Conservation (phyloP, 2,113 vertebrate genomes). For the Seriola aureovittata region DNA sequence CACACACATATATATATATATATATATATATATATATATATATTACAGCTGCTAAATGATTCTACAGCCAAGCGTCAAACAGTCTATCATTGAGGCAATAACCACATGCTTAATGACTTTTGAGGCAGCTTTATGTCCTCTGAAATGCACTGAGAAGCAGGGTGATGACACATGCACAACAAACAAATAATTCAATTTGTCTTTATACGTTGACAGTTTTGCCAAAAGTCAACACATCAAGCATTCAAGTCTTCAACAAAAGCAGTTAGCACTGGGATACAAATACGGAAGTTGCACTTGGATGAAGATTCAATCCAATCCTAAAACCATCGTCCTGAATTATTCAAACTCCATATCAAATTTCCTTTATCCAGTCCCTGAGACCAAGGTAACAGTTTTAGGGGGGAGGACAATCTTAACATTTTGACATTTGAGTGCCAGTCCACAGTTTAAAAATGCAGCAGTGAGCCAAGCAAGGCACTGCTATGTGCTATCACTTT, state of each 20-base stretch:
- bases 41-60: background rate
- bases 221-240: background rate
- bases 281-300: slow-evolving; percentile 32
- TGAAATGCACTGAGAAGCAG: background rate
- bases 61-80: background rate
- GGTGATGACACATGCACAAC: background rate
- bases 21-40: too few relatives aligned
- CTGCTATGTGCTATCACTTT: slow-evolving; percentile 77
- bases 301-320: slow-evolving; percentile 42
- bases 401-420: slow-evolving; percentile 58
- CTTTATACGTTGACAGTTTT: background rate
- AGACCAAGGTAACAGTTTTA: slow-evolving; percentile 51
- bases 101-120: background rate
- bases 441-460: slow-evolving; percentile 81
- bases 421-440: slow-evolving; percentile 73
- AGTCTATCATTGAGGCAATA: slow-evolving; percentile 5
- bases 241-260: background rate
- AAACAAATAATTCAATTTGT: background rate
- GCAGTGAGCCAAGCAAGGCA: slow-evolving; percentile 61
- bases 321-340: slow-evolving; percentile 54
- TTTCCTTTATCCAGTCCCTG: slow-evolving; percentile 54
- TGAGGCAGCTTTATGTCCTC: background rate
- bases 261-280: slow-evolving; percentile 4
- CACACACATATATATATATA: too few relatives aligned
- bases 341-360: slow-evolving; percentile 67